phyloP scores from a whole-genome alignment of 2,797 vertebrate genomes.

The Hephaestus fuliginosus region DNA sequence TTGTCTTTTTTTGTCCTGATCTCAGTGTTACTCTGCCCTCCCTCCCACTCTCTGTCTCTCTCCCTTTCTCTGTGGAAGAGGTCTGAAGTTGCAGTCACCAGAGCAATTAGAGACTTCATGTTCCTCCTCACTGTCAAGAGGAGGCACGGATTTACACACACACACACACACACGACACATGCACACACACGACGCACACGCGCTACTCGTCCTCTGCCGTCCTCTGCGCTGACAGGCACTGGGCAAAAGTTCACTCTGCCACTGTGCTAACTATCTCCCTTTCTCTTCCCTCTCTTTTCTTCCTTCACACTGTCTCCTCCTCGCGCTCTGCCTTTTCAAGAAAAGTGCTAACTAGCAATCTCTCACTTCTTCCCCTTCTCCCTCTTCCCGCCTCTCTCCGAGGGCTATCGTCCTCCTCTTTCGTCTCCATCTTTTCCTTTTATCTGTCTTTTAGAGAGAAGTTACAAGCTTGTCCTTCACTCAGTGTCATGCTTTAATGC shows the following conservation, averaged over 20 bases:
- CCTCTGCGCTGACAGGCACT: conserved; percentile 71
- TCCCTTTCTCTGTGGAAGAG: conserved; percentile 55
- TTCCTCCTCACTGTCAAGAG: conserved; percentile 76
- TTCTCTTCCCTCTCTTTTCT: conserved; percentile 34
- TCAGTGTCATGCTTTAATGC: conserved; percentile 11
- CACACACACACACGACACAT: conserved; percentile 14
- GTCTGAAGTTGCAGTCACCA: conserved; percentile 75
- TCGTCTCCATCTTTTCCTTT: conserved; percentile 47
- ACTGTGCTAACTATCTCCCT: conserved; percentile 73
- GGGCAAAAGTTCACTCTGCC: conserved; percentile 79
- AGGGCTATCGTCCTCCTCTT: conserved; percentile 42
- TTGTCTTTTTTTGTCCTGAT: conserved; percentile 51
- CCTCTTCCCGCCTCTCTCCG: conserved; percentile 35
- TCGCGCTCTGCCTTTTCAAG: conserved; percentile 60
- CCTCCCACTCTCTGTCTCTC: conserved; percentile 59
- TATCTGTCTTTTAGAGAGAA: conserved; percentile 49
- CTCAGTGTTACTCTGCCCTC: conserved; percentile 26
- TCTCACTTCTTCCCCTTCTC: conserved; percentile 40
- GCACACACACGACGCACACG: conserved; percentile 10
- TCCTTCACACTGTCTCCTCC: conserved; percentile 45
- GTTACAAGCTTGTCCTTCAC: conserved; percentile 58
- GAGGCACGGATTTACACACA: conserved; percentile 52
- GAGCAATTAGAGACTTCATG: conserved; percentile 82
- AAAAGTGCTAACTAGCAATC: conserved; percentile 65
- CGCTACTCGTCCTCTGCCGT: conserved; percentile 39